Percentiles rank a stretch among this genome's conserved stretches.
Conservation (phyloP, 1,140 invertebrate species). For the Apis florea region DNA sequence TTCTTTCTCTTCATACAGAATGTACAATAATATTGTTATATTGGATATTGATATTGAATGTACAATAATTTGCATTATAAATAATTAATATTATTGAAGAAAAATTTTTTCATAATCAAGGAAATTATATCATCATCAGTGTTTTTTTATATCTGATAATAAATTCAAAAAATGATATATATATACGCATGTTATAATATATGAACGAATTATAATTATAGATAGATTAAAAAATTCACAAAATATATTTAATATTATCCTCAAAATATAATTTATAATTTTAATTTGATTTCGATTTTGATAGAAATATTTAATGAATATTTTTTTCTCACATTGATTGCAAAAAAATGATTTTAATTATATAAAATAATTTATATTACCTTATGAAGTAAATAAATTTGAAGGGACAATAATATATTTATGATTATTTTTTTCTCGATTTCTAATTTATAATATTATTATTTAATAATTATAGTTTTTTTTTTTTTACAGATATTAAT, state of each 20-base stretch:
- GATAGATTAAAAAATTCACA: background rate
- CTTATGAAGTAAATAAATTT: conserved; percentile 7
- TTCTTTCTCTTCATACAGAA: conserved; percentile 21
- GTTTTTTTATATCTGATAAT: conserved; percentile 21
- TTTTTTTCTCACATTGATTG: background rate
- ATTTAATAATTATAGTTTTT: background rate
- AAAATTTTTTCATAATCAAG: conserved; percentile 14
- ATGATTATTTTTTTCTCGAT: conserved; percentile 16
- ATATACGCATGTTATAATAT: background rate
- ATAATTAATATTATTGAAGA: background rate
- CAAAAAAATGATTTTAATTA: background rate
- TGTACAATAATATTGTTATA: conserved; percentile 12
- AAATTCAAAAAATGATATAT: background rate
- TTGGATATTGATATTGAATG: background rate
- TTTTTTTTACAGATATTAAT: background rate
- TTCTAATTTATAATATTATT: background rate
- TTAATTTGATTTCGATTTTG: background rate
- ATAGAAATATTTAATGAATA: background rate
- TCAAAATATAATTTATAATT: background rate
- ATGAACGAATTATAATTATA: background rate
- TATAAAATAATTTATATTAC: background rate
- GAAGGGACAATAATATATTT: conserved; percentile 4
- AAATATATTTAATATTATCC: background rate
- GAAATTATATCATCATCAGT: background rate
- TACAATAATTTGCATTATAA: conserved; percentile 20